A percentile compares a stretch with the other conserved stretches of the same genome.
Conservation (phyloP, 23 tunicate genomes). For the Ascidia mentula region DNA sequence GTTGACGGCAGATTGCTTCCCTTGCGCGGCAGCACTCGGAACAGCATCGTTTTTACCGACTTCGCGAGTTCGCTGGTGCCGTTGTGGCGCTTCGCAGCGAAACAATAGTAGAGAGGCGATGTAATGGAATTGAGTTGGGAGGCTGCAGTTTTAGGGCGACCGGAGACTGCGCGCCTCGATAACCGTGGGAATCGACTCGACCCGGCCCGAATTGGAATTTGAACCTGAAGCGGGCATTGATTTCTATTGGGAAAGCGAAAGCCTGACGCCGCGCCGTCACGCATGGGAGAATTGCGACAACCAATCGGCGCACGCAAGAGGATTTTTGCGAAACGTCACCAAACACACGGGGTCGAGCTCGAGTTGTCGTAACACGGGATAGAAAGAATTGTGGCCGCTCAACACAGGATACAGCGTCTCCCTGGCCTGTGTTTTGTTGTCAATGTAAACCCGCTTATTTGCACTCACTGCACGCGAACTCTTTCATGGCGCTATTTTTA, state of each 20-base stretch:
- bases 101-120: slow-evolving; percentile 3
- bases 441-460: background rate
- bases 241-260: slow-evolving; percentile 6
- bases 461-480: background rate
- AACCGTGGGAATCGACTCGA: background rate
- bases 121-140: background rate
- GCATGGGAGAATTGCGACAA: background rate
- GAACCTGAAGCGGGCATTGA: slow-evolving; percentile 1
- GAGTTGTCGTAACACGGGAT: background rate
- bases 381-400: background rate
- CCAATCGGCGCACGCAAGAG: background rate
- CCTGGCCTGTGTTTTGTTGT: background rate
- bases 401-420: background rate
- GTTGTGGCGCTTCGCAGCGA: background rate
- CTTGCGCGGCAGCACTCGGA: background rate
- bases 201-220: slow-evolving; percentile 5
- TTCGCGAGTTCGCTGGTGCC: slow-evolving; percentile 2
- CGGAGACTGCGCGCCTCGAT: background rate
- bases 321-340: background rate
- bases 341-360: background rate
- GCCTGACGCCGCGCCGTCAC: background rate
- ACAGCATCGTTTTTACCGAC: background rate
- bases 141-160: background rate
- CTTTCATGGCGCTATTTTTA: slow-evolving; percentile 6
- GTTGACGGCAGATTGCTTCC: background rate